Conservation (phyloP, 2,797 vertebrate genomes). For the Leptodactylus fallax region DNA sequence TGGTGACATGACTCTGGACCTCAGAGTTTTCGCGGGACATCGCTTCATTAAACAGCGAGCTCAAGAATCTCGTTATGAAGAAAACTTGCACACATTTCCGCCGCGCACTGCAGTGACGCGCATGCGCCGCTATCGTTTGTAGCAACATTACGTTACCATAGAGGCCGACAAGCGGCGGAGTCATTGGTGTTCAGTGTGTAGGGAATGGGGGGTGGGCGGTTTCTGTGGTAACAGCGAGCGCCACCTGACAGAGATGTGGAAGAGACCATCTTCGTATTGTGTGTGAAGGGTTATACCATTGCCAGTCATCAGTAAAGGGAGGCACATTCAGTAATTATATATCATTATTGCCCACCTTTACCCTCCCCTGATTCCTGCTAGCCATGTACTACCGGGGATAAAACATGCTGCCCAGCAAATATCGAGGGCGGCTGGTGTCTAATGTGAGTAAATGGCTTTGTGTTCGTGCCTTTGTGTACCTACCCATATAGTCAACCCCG, state of each 20-base stretch:
- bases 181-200: conserved; percentile 57
- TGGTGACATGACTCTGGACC: too few relatives aligned
- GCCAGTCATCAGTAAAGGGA: neutral
- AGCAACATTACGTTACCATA: conserved; percentile 65
- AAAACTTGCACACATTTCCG: neutral
- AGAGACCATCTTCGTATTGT: conserved; percentile 53
- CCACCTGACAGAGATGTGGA: conserved; percentile 23
- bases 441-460: conserved; percentile 37
- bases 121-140: neutral
- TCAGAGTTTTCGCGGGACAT: too few relatives aligned
- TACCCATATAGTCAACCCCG: too few relatives aligned
- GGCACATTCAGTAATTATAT: neutral
- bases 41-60: too few relatives aligned
- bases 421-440: conserved; percentile 65
- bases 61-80: too few relatives aligned
- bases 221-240: conserved; percentile 44
- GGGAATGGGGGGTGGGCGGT: conserved; percentile 60
- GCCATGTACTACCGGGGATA: neutral
- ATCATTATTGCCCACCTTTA: neutral
- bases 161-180: conserved; percentile 64
- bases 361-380: neutral
- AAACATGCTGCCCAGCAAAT: conserved; percentile 78
- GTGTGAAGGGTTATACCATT: neutral
- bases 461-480: neutral
- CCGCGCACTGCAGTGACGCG: neutral